Evolutionary conservation across 2,113 vertebrate genomes (phyloP).

Genomic region (Lynx canadensis): DNA sequence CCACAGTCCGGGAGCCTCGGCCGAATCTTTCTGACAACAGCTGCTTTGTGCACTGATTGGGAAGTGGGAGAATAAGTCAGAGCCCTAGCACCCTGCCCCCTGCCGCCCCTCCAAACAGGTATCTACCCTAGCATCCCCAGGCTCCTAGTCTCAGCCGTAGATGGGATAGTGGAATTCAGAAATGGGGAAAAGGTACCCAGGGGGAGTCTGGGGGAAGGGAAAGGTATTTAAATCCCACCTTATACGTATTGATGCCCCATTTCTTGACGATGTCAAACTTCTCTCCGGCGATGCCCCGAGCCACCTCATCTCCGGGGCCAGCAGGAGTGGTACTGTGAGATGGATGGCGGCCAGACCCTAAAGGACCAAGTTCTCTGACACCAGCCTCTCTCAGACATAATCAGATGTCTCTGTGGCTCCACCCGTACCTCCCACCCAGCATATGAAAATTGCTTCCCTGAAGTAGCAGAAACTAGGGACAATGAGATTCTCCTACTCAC

Average conservation of each 20-base stretch:
- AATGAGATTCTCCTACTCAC: background rate
- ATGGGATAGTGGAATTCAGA: background rate
- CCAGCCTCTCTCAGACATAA: constrained; percentile 61
- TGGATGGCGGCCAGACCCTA: constrained; percentile 93
- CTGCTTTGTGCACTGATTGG: constrained; percentile 95
- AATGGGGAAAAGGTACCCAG: background rate
- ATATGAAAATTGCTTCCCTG: background rate
- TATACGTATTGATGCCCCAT: constrained; percentile 98
- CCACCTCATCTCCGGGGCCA: constrained; percentile 88
- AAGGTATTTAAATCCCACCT: constrained; percentile 86
- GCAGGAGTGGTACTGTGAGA: constrained; percentile 86
- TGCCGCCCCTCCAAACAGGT: background rate
- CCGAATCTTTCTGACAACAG: constrained; percentile 96
- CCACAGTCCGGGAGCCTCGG: constrained; percentile 95
- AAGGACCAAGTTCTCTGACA: constrained; percentile 72
- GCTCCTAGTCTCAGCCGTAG: constrained; percentile 20
- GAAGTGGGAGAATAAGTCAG: constrained; percentile 13
- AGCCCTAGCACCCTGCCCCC: background rate
- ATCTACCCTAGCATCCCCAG: constrained; percentile 38
- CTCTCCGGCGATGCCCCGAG: constrained; percentile 94
- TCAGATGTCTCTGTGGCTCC: background rate
- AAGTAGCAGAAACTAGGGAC: constrained; percentile 35
- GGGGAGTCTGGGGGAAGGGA: background rate
- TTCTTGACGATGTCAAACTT: constrained; percentile 96
- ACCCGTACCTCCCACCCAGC: constrained; percentile 10